Conservation (phyloP, 2,888 invertebrate genomes). For the Sericinus montela region DNA sequence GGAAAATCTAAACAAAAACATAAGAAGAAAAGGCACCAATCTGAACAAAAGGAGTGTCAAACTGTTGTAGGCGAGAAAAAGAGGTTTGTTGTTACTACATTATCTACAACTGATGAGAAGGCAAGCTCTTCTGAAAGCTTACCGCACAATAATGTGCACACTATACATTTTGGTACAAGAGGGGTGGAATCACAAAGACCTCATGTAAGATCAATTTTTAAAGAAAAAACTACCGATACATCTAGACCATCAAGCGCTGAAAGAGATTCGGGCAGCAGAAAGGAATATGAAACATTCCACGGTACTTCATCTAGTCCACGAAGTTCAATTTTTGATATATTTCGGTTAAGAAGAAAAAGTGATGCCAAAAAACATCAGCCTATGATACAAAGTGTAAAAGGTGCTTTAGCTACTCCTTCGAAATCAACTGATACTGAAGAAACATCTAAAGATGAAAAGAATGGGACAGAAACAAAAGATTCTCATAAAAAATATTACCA, state of each 20-base stretch:
- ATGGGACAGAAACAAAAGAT: conserved; percentile 53
- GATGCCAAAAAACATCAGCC: conserved; percentile 65
- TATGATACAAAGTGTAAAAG: conserved; percentile 48
- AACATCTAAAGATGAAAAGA: conserved; percentile 48
- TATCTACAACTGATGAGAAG: conserved; percentile 56
- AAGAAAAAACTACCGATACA: conserved; percentile 54
- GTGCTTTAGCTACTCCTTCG: conserved; percentile 34
- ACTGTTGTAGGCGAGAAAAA: conserved; percentile 67
- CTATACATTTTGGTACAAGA: conserved; percentile 72
- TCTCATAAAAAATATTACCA: conserved; percentile 73
- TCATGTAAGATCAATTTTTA: conserved; percentile 67
- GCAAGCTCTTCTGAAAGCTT: conserved; percentile 47
- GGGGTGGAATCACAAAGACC: conserved; percentile 70
- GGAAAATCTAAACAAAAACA: conserved; percentile 66
- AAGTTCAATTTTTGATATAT: conserved; percentile 75
- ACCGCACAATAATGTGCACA: conserved; percentile 63
- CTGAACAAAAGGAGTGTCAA: conserved; percentile 55
- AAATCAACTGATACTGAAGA: conserved; percentile 60
- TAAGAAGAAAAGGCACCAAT: conserved; percentile 60
- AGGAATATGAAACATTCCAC: conserved; percentile 74
- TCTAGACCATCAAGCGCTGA: conserved; percentile 65
- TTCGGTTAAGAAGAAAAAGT: conserved; percentile 69
- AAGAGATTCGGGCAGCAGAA: conserved; percentile 51
- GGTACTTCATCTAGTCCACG: conserved; percentile 72
- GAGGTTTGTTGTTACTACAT: conserved; percentile 66